Base-by-base conservation (phyloP, 2,888 invertebrate genomes). In the Brenthis daphne region DNA sequence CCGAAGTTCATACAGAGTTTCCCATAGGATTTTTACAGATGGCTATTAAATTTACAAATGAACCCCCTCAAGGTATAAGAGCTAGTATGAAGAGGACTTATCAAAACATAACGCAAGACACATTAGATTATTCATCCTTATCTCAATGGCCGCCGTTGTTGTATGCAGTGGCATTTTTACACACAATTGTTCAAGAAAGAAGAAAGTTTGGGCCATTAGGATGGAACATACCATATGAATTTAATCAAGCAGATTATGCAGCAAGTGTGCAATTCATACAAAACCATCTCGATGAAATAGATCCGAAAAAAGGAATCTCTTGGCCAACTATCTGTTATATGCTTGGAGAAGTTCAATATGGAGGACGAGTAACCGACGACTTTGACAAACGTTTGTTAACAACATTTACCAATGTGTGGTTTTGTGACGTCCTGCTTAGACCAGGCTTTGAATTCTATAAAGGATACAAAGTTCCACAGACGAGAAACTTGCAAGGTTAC, bases 301-400 rank as follows among this genome's bases (percentile, higher is more conserved):
- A 99, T 86, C 97, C 98, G 0, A 99, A 98, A 83, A 98, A 98
- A 92, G 98, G 98, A 29, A 97, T 99, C 71, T 98, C 98, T 0
- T 99, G 99, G 99, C 97, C 97, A 24, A 99, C 99, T 0, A 96
- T 99, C 12, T 98, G 98, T 83, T 99, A 99, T 84, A 99, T 99
- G 99, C 95, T 99, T 50, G 98, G 99, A 48, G 99, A 99, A 90
- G 97, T 96, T 3, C 94, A 95, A 78, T 96, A 96, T 76, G 98
- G 98, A 14, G 99, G 99, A 4, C 93, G 99, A 76, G 99, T 99
- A 0, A 99, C 99, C 0, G 99, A 99, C 82, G 99, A 99, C 85
- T 99, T 98, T 83, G 99, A 99, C 88, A 99, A 99, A 87, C 94
- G 98, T 48, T 93, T 99, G 29, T 89, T 99, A 54, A 98, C 96